These are phyloP conservation scores for Perca flavescens DNA, from an alignment of 2,113 vertebrate genomes.

Conservation along the genomic window DNA sequence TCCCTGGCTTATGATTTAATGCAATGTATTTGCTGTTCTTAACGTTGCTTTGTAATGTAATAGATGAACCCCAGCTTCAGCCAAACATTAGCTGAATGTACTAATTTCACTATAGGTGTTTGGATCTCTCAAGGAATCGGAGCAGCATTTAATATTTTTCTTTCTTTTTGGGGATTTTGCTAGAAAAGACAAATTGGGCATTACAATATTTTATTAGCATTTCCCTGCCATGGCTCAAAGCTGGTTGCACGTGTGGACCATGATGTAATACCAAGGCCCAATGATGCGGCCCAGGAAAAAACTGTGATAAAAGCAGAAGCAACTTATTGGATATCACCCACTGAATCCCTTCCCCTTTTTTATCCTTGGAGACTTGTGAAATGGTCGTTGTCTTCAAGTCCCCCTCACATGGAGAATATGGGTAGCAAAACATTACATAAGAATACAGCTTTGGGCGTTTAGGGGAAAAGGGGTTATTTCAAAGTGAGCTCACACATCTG, in stretches of 20 bases:
- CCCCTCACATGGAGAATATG: conserved; percentile 57
- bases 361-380: conserved; percentile 47
- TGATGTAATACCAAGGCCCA: conserved; percentile 65
- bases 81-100: conserved; percentile 31
- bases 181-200: conserved; percentile 12
- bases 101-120: conserved; percentile 28
- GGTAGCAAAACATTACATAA: conserved; percentile 59
- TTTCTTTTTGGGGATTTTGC: conserved; percentile 26
- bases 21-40: conserved; percentile 44
- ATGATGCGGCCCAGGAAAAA: conserved; percentile 38
- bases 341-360: conserved; percentile 44
- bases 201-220: conserved; percentile 32
- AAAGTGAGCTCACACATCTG: conserved; percentile 63
- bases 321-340: conserved; percentile 59
- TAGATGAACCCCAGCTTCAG: conserved; percentile 29
- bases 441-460: conserved; percentile 28
- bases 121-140: conserved; percentile 16
- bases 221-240: conserved; percentile 37
- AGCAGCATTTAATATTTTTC: conserved; percentile 11
- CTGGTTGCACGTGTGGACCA: conserved; percentile 56
- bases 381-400: conserved; percentile 35
- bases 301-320: conserved; percentile 52
- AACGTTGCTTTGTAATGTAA: conserved; percentile 57
- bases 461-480: conserved; percentile 16
- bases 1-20: conserved; percentile 52